These are phyloP conservation scores for Whitmania pigra DNA, from an alignment of 1,140 invertebrate species.

Conservation along the genomic window DNA sequence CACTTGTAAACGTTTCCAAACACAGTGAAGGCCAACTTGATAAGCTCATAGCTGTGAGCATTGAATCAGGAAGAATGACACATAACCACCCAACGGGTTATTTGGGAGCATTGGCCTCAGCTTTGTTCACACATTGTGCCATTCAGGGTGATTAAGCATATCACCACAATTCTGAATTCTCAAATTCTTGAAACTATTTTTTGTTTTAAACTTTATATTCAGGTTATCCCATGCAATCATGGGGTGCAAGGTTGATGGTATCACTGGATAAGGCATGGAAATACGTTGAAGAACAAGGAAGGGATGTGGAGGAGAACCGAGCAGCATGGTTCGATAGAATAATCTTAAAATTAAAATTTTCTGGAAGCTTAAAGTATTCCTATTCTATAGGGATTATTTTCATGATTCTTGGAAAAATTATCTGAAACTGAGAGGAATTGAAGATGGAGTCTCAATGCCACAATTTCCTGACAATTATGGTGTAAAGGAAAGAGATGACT, in stretches of 20 bases:
- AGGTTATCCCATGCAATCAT: constrained; percentile 22
- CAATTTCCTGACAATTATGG: constrained; percentile 33
- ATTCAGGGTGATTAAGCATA: constrained; percentile 30
- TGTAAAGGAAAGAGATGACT: constrained; percentile 34
- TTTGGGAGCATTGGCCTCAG: constrained; percentile 35
- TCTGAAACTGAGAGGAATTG: constrained; percentile 30
- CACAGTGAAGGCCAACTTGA: constrained; percentile 29
- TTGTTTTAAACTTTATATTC: neutral
- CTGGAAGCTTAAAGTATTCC: neutral
- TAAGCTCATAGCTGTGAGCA: constrained; percentile 35
- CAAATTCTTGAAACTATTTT: neutral
- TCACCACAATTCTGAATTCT: neutral
- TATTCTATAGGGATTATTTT: constrained; percentile 34
- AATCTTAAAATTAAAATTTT: neutral
- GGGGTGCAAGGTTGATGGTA: constrained; percentile 34
- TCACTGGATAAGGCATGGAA: constrained; percentile 28
- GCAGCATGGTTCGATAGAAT: constrained; percentile 29
- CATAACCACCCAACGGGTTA: constrained; percentile 40
- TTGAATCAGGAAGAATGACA: constrained; percentile 40
- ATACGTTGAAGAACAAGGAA: constrained; percentile 29
- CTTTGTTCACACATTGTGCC: constrained; percentile 37
- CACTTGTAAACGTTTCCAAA: constrained; percentile 8
- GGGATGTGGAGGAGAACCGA: constrained; percentile 34
- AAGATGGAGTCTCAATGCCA: constrained; percentile 30
- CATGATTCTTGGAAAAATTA: constrained; percentile 34